These are phyloP conservation scores for Zaprionus obscuricornis DNA, from an alignment of 2,888 invertebrate genomes.

Conservation along the genomic window DNA sequence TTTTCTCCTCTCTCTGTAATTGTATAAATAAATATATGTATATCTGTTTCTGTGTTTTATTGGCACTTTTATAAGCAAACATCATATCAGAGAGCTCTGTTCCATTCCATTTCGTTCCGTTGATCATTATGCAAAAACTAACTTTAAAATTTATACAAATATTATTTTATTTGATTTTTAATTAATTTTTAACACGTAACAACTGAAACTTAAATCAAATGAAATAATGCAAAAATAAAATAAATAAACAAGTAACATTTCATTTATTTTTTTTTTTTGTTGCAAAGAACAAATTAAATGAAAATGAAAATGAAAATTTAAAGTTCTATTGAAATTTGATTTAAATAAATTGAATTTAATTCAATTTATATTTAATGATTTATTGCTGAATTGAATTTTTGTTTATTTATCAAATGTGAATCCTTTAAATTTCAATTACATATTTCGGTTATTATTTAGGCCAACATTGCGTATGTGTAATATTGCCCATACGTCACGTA, in stretches of 20 bases:
- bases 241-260: background rate
- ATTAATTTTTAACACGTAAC: constrained; percentile 14
- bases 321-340: constrained; percentile 15
- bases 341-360: constrained; percentile 14
- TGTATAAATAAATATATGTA: background rate
- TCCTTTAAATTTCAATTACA: too few relatives aligned
- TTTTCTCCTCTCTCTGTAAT: background rate
- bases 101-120: constrained; percentile 15
- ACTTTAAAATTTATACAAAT: constrained; percentile 27
- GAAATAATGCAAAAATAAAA: too few relatives aligned
- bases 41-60: background rate
- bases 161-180: constrained; percentile 5
- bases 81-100: too few relatives aligned
- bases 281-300: too few relatives aligned
- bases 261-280: too few relatives aligned
- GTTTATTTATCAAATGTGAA: too few relatives aligned
- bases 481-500: constrained; percentile 15
- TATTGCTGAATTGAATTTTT: constrained; percentile 10
- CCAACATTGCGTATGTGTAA: constrained; percentile 26
- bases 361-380: constrained; percentile 15
- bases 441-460: background rate
- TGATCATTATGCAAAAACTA: constrained; percentile 32
- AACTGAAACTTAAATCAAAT: too few relatives aligned
- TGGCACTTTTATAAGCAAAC: constrained; percentile 27
- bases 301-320: too few relatives aligned